These are phyloP conservation scores for Leontocebus nigricollis DNA, from an alignment of 2,797 vertebrate genomes.

Conservation along the genomic window DNA sequence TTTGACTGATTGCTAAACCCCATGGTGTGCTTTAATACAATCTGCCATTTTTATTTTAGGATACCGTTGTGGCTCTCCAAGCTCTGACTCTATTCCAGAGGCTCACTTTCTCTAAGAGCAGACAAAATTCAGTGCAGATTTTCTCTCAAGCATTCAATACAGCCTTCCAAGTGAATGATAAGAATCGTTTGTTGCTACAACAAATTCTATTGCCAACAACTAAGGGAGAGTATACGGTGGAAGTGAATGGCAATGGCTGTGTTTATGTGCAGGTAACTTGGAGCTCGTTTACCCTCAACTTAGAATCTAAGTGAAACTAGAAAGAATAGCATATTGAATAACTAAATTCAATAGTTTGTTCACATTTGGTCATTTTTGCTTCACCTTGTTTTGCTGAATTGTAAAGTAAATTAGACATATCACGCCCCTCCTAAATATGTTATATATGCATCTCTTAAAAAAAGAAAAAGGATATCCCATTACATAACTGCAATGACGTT, in stretches of 20 bases:
- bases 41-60: conserved; percentile 81
- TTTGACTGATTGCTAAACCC: not conserved
- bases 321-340: not conserved
- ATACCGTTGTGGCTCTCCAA: conserved; percentile 93
- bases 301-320: not conserved
- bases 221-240: conserved; percentile 85
- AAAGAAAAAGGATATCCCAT: not conserved
- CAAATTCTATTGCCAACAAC: conserved; percentile 83
- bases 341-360: too few species aligned
- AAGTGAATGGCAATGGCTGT: conserved; percentile 86
- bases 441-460: too few species aligned
- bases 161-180: conserved; percentile 84
- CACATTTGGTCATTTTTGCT: not conserved
- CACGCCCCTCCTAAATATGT: not conserved
- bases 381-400: not conserved
- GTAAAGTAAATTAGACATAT: not conserved
- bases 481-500: not conserved
- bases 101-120: conserved; percentile 84
- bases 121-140: conserved; percentile 83
- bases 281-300: not conserved
- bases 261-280: conserved; percentile 87
- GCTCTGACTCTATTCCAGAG: conserved; percentile 88
- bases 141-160: conserved; percentile 80
- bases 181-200: conserved; percentile 90
- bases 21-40: not conserved